Evolutionary conservation across 2,888 invertebrate species (phyloP), one percentile per base, ranked within the genome.

Genomic region (Proisotoma minuta): DNA sequence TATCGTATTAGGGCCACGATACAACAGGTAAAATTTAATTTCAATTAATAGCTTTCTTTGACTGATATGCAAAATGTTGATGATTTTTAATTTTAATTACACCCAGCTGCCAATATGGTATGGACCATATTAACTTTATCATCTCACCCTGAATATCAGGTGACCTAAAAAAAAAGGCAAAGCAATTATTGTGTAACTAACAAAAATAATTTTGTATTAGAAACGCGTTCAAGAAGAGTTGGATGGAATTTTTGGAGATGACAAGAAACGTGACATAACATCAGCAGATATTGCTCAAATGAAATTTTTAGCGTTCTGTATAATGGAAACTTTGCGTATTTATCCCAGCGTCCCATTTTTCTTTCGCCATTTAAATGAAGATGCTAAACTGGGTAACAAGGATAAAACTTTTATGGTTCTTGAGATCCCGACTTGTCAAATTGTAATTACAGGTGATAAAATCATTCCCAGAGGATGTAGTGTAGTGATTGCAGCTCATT

Each of bases 141-240:
- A 12, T 26, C 18, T 1, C n/a, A 63, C 56, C 63, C 63, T 22
- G 50, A 63, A 20, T n/a, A 51, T 40, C 51, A 60, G 15, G 23
- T 40, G 23, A 54, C 20, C n/a, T 15, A 50, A 27, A 24, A 24
- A 5, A 40, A 51, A 23, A 20, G 23, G 10, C 10, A 5, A 8
- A n/a, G 12, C 5, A 4, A 23, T 34, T 20, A 18, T 3, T 54
- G 48, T 15, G 10, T 43, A 43, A 5, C 5, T 34, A 22, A 49
- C 15, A 24, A 59, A 23, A 18, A 29, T 50, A 47, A 8, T n/a
- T 23, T 4, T 5, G 5, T 24, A 50, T 23, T 63, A 74, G 76
- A 73, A 76, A 56, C 78, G 78, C 68, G 76, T 81, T 1, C 79
- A 81, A 39, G 76, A 78, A 24, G 82, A 82, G 74, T 47, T 82